phyloP scores from a whole-genome alignment of 2,113 vertebrate species.

The Glaucidium brasilianum region DNA sequence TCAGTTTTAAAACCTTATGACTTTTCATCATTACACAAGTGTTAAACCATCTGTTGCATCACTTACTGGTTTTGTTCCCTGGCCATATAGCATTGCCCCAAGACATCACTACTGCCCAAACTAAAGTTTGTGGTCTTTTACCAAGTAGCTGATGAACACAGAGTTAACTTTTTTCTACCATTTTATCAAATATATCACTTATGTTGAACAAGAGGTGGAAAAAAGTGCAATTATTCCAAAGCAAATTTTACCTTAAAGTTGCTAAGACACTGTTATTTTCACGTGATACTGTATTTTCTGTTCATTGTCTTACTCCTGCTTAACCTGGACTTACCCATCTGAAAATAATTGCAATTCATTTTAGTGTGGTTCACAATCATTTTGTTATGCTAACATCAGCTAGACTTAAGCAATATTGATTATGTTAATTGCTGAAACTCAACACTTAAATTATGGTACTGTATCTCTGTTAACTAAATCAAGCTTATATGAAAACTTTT shows the following conservation, averaged over 20 bases:
- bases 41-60: not conserved
- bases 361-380: not conserved
- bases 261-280: not conserved
- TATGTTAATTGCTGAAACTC: not conserved
- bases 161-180: not conserved
- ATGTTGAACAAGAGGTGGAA: not conserved
- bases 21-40: not conserved
- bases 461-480: not conserved
- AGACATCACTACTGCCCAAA: not conserved
- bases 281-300: not conserved
- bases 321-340: not conserved
- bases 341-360: not conserved
- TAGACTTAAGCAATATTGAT: not conserved
- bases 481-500: not conserved
- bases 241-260: not conserved
- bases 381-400: not conserved
- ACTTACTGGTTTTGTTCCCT: not conserved
- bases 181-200: not conserved
- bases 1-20: not conserved
- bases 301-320: not conserved
- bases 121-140: not conserved
- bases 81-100: accelerated
- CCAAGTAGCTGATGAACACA: not conserved
- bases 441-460: not conserved
- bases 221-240: not conserved